Base-by-base conservation (phyloP, 2,113 vertebrate species). In the Aegypius monachus region DNA sequence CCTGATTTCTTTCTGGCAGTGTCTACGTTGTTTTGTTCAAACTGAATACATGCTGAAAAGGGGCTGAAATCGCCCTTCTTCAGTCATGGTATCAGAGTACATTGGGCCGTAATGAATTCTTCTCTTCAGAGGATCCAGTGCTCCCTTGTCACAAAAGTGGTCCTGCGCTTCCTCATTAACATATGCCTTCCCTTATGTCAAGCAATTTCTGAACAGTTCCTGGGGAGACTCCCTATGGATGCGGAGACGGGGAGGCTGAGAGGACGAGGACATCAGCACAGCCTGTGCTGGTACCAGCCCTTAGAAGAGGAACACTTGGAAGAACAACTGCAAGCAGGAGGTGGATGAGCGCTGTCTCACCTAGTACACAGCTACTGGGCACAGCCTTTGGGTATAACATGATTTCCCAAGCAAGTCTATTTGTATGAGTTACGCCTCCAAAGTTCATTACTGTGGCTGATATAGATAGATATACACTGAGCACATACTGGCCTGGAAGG, bases 1-100 rank as follows among this genome's bases (percentile, higher is more conserved):
- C 87, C 81, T 85, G 66, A 79, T 82, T 95, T 95, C 66, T 79
- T 90, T 45, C 81, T 94, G 91, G 73, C 89, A 94, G 16, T 34
- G 34, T 62, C 67, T 45, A 13, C 6, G 2, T 6, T 42, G 32
- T 43, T 93, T 84, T 94, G 65, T 85, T 87, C 89, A 89, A 71
- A 34, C 34, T 72, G 58, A 81, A 45, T 10, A 63, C 10, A 27
- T 13, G 42, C 67, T 73, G 65, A 73, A 67, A 80, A 82, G 48
- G 56, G 55, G 36, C 5, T 77, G 78, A 61, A 93, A 87, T 48
- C 0, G 0, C 27, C 55, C 32, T 81, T 62, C 81, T 63, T 75
- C 84, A 62, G 43, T 26, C 40, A 26, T 2, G 5, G 4, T 16
- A 87, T 31, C 61, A 43, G 42, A 89, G 48, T 15, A 89, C 0